Percentiles rank a stretch among this genome's conserved stretches.
Conservation (phyloP, 2,113 vertebrate genomes). For the Cathartes aura region DNA sequence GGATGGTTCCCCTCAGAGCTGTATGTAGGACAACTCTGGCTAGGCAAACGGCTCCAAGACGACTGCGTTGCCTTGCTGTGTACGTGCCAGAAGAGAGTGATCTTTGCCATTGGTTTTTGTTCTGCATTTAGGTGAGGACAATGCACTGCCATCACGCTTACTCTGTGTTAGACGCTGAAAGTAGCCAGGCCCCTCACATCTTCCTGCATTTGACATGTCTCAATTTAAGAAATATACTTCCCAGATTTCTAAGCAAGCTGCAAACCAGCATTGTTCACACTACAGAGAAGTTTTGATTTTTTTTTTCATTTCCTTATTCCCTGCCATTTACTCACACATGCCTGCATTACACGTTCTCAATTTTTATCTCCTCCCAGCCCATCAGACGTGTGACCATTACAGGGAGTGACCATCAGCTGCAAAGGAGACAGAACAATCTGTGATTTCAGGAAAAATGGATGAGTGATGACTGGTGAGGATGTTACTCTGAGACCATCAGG, state of each 20-base stretch:
- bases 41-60: rapidly evolving
- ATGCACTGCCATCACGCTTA: neutral
- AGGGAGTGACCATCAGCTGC: neutral
- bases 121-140: neutral
- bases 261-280: neutral
- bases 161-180: neutral
- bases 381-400: neutral
- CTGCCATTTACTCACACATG: neutral
- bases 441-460: neutral
- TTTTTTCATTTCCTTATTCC: neutral
- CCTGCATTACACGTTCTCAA: neutral
- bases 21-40: neutral
- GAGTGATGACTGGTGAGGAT: neutral
- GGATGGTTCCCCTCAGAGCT: neutral
- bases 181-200: neutral
- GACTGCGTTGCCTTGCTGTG: neutral
- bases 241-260: neutral
- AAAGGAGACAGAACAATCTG: neutral
- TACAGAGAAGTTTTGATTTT: neutral
- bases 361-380: neutral
- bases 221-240: neutral
- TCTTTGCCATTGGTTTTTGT: neutral
- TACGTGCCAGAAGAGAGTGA: neutral
- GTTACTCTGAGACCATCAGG: neutral
- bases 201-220: neutral